A percentile compares a stretch with the other conserved stretches of the same genome.
Conservation (phyloP, 2,797 vertebrate species). For the Tinamus major region DNA sequence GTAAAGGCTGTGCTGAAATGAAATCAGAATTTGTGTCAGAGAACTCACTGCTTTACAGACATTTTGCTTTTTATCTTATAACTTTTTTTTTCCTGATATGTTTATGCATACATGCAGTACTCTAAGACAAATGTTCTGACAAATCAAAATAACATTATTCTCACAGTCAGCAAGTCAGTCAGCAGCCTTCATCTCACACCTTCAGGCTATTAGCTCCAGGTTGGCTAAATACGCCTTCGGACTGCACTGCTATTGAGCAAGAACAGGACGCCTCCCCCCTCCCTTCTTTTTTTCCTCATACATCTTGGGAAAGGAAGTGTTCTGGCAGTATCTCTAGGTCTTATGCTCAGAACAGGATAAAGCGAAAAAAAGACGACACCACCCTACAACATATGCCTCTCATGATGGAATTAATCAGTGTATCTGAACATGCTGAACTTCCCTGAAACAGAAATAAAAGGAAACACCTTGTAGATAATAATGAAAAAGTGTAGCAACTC, state of each 20-base stretch:
- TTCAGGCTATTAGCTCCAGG: slow-evolving; percentile 2
- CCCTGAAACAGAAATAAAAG: slow-evolving; percentile 79
- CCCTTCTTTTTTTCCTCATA: neutral
- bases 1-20: neutral
- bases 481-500: slow-evolving; percentile 54
- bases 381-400: slow-evolving; percentile 50
- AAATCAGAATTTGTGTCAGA: neutral
- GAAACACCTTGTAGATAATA: slow-evolving; percentile 84
- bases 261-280: neutral
- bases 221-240: slow-evolving; percentile 15
- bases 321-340: slow-evolving; percentile 58
- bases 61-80: neutral
- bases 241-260: slow-evolving; percentile 6
- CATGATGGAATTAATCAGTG: slow-evolving; percentile 70
- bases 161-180: neutral
- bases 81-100: neutral
- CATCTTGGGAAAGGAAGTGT: slow-evolving; percentile 70
- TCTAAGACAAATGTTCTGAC: neutral
- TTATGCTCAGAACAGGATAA: slow-evolving; percentile 70
- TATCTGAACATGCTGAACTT: slow-evolving; percentile 77
- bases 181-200: slow-evolving; percentile 19
- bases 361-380: slow-evolving; percentile 61
- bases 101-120: neutral
- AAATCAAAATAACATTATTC: slow-evolving; percentile 1
- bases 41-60: neutral